These are phyloP conservation scores for Isichthys henryi DNA, from an alignment of 2,113 vertebrate genomes.

Conservation along the genomic window DNA sequence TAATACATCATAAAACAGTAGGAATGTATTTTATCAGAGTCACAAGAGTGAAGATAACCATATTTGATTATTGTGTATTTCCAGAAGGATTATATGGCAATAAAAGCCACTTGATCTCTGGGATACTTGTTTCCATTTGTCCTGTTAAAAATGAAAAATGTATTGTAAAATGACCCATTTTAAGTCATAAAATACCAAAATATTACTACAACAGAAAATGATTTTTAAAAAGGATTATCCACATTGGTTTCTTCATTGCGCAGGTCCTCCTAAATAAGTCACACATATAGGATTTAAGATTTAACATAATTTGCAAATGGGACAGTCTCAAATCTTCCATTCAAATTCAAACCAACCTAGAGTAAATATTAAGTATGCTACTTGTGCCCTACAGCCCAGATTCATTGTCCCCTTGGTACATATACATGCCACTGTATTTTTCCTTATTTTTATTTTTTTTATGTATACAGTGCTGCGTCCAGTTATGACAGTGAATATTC, in stretches of 20 bases:
- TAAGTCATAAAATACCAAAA: not conserved
- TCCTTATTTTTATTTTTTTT: not conserved
- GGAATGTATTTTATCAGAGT: not conserved
- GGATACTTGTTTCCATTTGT: not conserved
- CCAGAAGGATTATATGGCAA: not conserved
- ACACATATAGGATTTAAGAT: not conserved
- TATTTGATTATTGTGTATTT: not conserved
- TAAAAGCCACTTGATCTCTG: not conserved
- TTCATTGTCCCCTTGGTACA: not conserved
- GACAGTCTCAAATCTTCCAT: not conserved
- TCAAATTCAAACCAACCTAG: not conserved
- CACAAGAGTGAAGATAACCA: not conserved
- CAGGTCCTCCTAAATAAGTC: not conserved
- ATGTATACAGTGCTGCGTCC: not conserved
- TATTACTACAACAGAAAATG: not conserved
- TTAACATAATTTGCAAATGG: not conserved
- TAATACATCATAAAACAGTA: not conserved
- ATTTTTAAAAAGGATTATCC: not conserved
- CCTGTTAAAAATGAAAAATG: not conserved
- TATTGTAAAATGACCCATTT: not conserved
- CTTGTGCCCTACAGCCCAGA: not conserved
- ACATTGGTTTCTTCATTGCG: not conserved
- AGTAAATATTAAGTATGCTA: not conserved
- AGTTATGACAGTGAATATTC: conserved; percentile 25
- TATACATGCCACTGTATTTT: not conserved